A percentile compares a stretch with the other conserved stretches of the same genome.
Conservation (phyloP, 2,888 invertebrate genomes). For the Creontiades dilutus region DNA sequence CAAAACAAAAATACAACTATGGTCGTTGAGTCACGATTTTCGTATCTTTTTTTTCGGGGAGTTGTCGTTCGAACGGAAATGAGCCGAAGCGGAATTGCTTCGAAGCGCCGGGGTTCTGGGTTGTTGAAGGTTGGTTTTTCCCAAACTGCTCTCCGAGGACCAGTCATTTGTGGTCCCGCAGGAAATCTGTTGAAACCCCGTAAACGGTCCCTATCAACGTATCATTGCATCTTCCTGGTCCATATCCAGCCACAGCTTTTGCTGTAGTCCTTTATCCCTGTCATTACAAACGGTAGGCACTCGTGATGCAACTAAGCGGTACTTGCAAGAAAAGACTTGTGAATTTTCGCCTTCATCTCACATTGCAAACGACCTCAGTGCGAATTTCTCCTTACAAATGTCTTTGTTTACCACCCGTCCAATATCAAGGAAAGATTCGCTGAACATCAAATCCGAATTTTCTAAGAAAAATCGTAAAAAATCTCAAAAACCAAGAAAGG, state of each 20-base stretch:
- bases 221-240: neutral
- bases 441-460: too few species aligned
- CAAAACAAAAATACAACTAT: neutral
- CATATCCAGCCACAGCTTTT: neutral
- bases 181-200: conserved; percentile 46
- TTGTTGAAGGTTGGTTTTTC: neutral
- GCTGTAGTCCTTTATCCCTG: too few species aligned
- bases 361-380: too few species aligned
- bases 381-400: too few species aligned
- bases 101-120: neutral
- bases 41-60: neutral
- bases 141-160: conserved; percentile 42
- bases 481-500: too few species aligned
- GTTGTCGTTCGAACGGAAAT: conserved; percentile 35
- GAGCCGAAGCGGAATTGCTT: conserved; percentile 31
- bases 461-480: too few species aligned
- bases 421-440: too few species aligned
- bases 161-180: conserved; percentile 45
- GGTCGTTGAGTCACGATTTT: conserved; percentile 35
- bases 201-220: conserved; percentile 21
- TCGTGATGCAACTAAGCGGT: too few species aligned
- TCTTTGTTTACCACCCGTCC: too few species aligned
- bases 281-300: too few species aligned
- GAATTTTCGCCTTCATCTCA: too few species aligned
- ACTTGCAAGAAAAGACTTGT: too few species aligned